Conservation (phyloP, 2,113 vertebrate genomes). For the Pterocles gutturalis region DNA sequence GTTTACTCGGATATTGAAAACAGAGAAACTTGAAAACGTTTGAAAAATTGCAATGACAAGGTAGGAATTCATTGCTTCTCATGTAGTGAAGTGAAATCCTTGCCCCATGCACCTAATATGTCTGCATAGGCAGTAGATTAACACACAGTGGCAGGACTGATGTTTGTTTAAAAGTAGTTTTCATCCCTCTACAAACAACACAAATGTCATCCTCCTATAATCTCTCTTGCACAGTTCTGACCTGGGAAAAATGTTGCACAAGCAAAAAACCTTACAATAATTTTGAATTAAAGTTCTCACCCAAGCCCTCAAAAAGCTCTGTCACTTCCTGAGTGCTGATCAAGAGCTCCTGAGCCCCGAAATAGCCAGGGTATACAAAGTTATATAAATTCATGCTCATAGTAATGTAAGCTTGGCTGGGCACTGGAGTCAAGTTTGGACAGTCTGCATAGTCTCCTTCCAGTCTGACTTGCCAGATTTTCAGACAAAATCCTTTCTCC, state of each 20-base stretch:
- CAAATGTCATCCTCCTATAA: slow-evolving; percentile 25
- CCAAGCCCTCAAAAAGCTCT: not conserved
- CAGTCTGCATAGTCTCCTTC: not conserved
- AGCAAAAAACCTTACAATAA: not conserved
- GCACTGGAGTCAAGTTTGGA: not conserved
- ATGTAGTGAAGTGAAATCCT: slow-evolving; percentile 32
- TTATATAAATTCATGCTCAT: not conserved
- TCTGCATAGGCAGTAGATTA: not conserved
- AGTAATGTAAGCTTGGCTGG: not conserved
- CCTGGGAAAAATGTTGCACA: not conserved
- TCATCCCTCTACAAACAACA: slow-evolving; percentile 12
- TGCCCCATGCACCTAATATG: not conserved
- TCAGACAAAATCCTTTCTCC: not conserved
- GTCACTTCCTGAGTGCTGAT: not conserved
- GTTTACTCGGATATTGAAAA: not conserved
- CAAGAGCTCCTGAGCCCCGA: not conserved
- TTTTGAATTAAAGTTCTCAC: not conserved
- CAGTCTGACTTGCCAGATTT: not conserved
- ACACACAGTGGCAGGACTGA: not conserved
- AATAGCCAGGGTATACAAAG: not conserved
- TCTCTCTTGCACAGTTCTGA: not conserved
- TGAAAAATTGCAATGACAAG: slow-evolving; percentile 38
- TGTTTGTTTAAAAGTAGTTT: slow-evolving; percentile 35
- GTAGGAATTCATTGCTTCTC: slow-evolving; percentile 19
- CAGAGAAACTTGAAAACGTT: not conserved